A percentile compares a stretch with the other conserved stretches of the same genome.
Conservation (phyloP, 1,140 invertebrate genomes). For the Pteromalus puparum region DNA sequence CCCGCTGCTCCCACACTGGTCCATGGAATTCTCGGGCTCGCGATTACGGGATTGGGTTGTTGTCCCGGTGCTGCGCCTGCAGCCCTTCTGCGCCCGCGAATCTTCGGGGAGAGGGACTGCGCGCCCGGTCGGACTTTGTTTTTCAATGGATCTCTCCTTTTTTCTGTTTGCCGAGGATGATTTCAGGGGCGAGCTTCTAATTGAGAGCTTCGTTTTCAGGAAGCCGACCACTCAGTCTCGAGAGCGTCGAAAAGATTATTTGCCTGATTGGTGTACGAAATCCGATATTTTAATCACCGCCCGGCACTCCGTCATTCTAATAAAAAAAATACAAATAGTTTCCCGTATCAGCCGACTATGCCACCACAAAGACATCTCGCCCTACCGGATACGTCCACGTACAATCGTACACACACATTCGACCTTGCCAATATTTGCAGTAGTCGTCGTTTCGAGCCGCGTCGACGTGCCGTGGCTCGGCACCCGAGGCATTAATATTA, state of each 20-base stretch:
- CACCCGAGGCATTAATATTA: slow-evolving; percentile 75
- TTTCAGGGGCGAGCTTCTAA: not conserved
- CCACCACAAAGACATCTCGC: not conserved
- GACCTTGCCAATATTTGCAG: slow-evolving; percentile 70
- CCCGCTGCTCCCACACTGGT: slow-evolving; percentile 50
- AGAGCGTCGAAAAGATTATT: slow-evolving; percentile 15
- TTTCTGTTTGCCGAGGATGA: not conserved
- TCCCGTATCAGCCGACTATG: no score
- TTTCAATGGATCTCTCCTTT: not conserved
- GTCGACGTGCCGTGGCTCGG: slow-evolving; percentile 66
- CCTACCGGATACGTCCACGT: not conserved
- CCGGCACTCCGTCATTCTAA: not conserved
- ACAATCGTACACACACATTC: slow-evolving; percentile 25
- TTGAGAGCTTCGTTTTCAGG: slow-evolving; percentile 13
- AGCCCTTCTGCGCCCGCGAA: not conserved
- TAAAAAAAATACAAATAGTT: slow-evolving; percentile 20
- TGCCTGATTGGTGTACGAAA: not conserved
- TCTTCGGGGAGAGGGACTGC: not conserved
- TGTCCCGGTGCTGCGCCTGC: no score
- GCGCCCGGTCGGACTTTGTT: not conserved
- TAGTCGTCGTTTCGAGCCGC: slow-evolving; percentile 29
- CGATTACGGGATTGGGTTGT: no score
- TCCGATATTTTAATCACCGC: no score
- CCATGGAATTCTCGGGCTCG: no score
- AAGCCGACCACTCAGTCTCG: not conserved